Conservation (phyloP, 2,888 invertebrate genomes). For the Fissipunctia ypsillon region DNA sequence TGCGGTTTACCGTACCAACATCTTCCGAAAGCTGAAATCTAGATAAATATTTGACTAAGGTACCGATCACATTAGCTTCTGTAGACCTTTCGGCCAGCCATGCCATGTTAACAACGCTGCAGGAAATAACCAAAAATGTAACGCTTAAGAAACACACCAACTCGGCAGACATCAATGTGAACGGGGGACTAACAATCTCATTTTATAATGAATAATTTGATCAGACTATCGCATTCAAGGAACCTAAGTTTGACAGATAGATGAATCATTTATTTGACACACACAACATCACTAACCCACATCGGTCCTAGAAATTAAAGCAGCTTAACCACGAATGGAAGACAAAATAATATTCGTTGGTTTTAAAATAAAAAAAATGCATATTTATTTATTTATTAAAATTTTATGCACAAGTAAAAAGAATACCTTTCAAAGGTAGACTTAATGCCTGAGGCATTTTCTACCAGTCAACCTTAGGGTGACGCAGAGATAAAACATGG, state of each 20-base stretch:
- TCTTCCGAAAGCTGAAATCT: background rate
- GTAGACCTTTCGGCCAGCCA: no score
- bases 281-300: background rate
- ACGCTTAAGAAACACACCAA: background rate
- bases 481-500: no score
- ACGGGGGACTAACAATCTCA: no score
- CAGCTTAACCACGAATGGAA: background rate
- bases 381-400: no score
- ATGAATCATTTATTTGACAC: background rate
- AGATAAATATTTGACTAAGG: background rate
- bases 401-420: no score
- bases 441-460: no score
- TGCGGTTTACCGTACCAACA: background rate
- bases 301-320: background rate
- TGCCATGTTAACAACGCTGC: background rate
- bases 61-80: background rate
- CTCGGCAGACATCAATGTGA: no score
- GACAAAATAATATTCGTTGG: background rate
- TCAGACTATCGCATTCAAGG: background rate
- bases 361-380: background rate
- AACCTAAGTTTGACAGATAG: background rate
- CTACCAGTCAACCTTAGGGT: no score
- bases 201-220: background rate
- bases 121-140: background rate
- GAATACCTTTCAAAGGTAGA: no score